Evolutionary conservation across 2,888 invertebrate species (phyloP).

Genomic region (Andrena fulva): DNA sequence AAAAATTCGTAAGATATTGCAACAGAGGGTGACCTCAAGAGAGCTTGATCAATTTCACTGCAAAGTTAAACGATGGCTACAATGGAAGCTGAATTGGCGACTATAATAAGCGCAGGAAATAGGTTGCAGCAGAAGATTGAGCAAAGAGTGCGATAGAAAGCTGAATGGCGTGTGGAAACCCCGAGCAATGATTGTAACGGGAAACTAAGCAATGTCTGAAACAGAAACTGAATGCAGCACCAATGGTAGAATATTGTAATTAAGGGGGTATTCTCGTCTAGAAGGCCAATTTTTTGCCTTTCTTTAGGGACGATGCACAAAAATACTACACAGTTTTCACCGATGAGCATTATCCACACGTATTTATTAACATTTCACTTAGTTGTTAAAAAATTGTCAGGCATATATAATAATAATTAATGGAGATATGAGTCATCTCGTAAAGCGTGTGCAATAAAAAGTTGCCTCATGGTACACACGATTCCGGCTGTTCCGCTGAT

Average conservation of each 20-base stretch:
- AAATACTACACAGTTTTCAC: no score
- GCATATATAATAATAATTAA: no score
- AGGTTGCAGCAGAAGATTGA: conserved; percentile 8
- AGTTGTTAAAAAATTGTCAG: no score
- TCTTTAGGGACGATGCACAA: no score
- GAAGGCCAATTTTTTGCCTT: no score
- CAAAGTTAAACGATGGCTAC: background rate
- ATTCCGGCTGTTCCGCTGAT: no score
- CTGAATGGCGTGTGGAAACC: background rate
- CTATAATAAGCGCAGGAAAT: conserved; percentile 9
- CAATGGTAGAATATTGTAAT: background rate
- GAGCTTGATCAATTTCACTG: background rate
- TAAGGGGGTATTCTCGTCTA: background rate
- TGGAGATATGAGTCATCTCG: no score
- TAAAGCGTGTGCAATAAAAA: no score
- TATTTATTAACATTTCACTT: no score
- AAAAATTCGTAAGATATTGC: background rate
- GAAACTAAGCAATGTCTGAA: background rate
- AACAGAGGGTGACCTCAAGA: background rate
- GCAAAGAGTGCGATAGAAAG: no score
- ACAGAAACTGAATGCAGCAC: background rate
- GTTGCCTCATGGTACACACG: no score
- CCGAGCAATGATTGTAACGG: background rate
- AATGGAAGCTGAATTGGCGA: background rate
- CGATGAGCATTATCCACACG: no score